phyloP scores from a whole-genome alignment of 2,113 vertebrate genomes.

The Channa maculata region DNA sequence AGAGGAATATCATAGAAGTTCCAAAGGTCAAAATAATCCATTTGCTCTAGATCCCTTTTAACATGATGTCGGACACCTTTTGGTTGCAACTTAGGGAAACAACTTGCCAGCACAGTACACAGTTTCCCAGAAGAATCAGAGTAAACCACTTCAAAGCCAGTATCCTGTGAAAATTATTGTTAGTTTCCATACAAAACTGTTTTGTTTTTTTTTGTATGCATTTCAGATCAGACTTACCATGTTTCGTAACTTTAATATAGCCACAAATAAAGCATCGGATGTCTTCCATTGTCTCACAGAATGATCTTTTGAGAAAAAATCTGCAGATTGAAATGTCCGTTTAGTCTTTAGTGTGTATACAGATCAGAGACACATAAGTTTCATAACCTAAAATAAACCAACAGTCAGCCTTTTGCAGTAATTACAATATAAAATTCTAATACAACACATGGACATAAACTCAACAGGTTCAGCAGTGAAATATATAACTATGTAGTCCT shows the following conservation, averaged over 20 bases:
- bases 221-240: slow-evolving; percentile 5
- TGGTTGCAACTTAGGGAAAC: background rate
- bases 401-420: no score
- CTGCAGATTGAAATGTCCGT: background rate
- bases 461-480: no score
- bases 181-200: background rate
- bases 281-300: slow-evolving; percentile 1
- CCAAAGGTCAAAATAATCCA: background rate
- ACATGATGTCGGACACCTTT: background rate
- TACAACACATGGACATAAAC: no score
- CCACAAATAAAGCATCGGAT: background rate
- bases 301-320: background rate
- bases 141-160: slow-evolving; percentile 19
- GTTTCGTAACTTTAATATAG: slow-evolving; percentile 2
- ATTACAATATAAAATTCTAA: no score
- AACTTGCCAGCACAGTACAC: background rate
- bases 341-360: background rate
- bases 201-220: no score
- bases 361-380: background rate
- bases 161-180: slow-evolving; percentile 17
- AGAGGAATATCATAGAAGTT: fast-evolving
- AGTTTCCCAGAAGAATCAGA: slow-evolving; percentile 7
- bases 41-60: background rate
- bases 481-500: no score
- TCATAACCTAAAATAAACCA: no score